Evolutionary conservation across 1,140 invertebrate genomes (phyloP).

Genomic region (Drosophila grimshawi): DNA sequence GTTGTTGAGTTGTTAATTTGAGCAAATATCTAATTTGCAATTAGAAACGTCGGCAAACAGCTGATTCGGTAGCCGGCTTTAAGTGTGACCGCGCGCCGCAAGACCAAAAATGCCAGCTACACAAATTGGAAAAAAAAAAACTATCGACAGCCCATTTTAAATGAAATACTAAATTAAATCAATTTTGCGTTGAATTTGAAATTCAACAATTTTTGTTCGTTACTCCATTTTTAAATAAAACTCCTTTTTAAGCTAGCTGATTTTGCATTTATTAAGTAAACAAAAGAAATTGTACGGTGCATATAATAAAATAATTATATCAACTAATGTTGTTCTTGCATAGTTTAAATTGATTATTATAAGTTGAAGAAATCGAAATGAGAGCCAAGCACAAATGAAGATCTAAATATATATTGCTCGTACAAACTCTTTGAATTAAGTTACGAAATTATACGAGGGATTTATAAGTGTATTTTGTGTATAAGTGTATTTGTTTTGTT

Average conservation of each 20-base stretch:
- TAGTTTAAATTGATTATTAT: conserved; percentile 59
- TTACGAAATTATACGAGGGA: conserved; percentile 55
- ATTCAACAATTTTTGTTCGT: background rate
- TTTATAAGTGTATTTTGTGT: conserved; percentile 43
- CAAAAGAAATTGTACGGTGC: conserved; percentile 65
- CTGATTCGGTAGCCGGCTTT: conserved; percentile 25
- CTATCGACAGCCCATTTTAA: background rate
- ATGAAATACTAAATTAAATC: background rate
- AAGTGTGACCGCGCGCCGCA: conserved; percentile 37
- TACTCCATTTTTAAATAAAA: background rate
- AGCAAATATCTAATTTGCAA: conserved; percentile 22
- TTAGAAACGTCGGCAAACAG: conserved; percentile 9
- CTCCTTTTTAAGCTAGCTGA: conserved; percentile 43
- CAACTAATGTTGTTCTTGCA: conserved; percentile 64
- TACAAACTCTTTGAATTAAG: conserved; percentile 42
- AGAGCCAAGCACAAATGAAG: conserved; percentile 56
- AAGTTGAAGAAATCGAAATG: conserved; percentile 49
- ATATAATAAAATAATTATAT: conserved; percentile 59
- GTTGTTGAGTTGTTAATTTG: conserved; percentile 10
- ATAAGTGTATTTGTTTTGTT: conserved; percentile 26
- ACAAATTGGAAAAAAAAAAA: background rate
- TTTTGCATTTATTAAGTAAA: conserved; percentile 70
- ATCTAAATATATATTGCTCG: conserved; percentile 48
- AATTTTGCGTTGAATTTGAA: background rate
- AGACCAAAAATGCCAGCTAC: background rate